Percentiles rank a stretch among this genome's conserved stretches.
Conservation (phyloP, 64 coral and sea anemone genomes). For the Dendronephthya gigantea region DNA sequence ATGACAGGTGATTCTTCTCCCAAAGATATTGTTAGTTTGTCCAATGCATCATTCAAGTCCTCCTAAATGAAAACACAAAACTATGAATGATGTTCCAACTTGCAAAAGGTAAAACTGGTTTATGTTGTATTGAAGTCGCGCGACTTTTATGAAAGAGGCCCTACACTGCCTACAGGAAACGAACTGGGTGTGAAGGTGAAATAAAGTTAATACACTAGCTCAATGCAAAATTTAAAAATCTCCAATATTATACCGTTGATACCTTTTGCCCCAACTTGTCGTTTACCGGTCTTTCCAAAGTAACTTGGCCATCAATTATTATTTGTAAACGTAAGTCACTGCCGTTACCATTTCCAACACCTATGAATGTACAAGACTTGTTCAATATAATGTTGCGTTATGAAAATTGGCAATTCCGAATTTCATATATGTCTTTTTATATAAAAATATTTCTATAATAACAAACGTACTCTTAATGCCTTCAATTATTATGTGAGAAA, state of each 20-base stretch:
- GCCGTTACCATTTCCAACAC: constrained; percentile 81
- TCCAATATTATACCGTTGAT: too few relatives aligned
- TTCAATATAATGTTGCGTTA: not conserved
- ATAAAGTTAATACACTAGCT: too few relatives aligned
- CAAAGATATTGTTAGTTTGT: constrained; percentile 65
- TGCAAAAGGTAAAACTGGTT: not conserved
- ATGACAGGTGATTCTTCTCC: constrained; percentile 48
- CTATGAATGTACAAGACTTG: constrained; percentile 16
- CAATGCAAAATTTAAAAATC: too few relatives aligned
- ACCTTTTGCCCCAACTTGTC: constrained; percentile 28
- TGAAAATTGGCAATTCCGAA: too few relatives aligned
- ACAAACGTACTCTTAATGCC: constrained; percentile 63
- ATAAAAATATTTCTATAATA: not conserved
- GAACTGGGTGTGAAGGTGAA: too few relatives aligned
- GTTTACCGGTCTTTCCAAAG: constrained; percentile 39
- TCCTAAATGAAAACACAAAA: constrained; percentile 25
- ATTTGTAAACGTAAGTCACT: constrained; percentile 74
- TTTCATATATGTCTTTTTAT: too few relatives aligned
- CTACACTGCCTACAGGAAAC: too few relatives aligned
- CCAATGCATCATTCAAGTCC: constrained; percentile 49
- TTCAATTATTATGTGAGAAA: constrained; percentile 87
- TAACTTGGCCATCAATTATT: constrained; percentile 70
- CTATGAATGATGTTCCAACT: not conserved
- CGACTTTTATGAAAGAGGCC: too few relatives aligned
- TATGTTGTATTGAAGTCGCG: too few relatives aligned